phyloP scores from a whole-genome alignment of 2,888 invertebrate species.

The Zootermopsis nevadensis region DNA sequence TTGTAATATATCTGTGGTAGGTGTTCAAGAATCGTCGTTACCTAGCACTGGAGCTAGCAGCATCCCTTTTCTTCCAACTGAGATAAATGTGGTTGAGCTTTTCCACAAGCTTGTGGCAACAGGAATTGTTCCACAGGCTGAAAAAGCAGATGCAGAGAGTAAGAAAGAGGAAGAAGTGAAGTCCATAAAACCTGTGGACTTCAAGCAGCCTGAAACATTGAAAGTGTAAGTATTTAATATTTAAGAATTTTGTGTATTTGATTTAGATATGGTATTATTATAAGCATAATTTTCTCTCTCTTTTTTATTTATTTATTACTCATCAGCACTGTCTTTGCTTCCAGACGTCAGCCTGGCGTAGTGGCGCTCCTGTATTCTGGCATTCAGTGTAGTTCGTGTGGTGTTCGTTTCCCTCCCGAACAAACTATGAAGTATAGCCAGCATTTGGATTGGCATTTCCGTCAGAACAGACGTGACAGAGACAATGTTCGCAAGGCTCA shows the following conservation, averaged over 20 bases:
- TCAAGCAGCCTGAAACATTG: conserved; percentile 77
- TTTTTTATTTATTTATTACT: too few species aligned
- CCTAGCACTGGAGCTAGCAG: conserved; percentile 57
- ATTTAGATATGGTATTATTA: too few species aligned
- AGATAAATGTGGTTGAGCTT: conserved; percentile 80
- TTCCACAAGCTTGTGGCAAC: conserved; percentile 87
- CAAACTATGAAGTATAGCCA: conserved; percentile 91
- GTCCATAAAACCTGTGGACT: conserved; percentile 72
- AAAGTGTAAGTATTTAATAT: conserved; percentile 70
- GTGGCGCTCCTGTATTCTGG: conserved; percentile 83
- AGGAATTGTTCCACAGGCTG: conserved; percentile 73
- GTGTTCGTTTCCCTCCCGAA: conserved; percentile 91
- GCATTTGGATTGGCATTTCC: conserved; percentile 99
- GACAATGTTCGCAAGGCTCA: conserved; percentile 87
- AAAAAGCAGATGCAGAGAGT: conserved; percentile 52
- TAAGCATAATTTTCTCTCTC: too few species aligned
- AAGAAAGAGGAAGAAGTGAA: conserved; percentile 55
- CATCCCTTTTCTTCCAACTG: conserved; percentile 52
- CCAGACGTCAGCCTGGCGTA: conserved; percentile 78
- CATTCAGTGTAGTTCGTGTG: conserved; percentile 97
- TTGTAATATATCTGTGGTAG: neutral
- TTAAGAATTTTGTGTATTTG: too few species aligned
- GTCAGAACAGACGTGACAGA: conserved; percentile 90
- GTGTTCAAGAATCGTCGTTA: conserved; percentile 20
- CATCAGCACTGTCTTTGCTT: conserved; percentile 52